Evolutionary conservation across 2,797 vertebrate genomes (phyloP).

Genomic region (Cyprinodon diabolis): DNA sequence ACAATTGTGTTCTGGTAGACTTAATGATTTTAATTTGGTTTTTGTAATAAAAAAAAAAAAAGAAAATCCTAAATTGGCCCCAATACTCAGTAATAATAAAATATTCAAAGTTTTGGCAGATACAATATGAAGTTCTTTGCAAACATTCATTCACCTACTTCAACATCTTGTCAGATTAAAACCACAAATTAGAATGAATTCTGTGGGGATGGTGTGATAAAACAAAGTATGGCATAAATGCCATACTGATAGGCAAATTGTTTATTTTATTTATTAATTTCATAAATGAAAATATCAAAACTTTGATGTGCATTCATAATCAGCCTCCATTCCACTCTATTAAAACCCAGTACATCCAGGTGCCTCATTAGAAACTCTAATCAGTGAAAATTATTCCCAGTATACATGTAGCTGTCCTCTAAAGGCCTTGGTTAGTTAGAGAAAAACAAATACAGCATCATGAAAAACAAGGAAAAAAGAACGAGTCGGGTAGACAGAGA

Average conservation of each 20-base stretch:
- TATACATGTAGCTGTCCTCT: too few species aligned
- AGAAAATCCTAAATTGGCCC: too few species aligned
- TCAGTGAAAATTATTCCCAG: too few species aligned
- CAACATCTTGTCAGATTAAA: neutral
- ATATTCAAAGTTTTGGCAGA: neutral
- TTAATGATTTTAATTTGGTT: too few species aligned
- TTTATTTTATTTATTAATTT: neutral
- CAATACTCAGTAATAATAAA: too few species aligned
- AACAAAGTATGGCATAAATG: neutral
- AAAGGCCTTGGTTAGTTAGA: too few species aligned
- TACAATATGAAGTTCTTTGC: neutral
- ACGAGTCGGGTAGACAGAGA: too few species aligned
- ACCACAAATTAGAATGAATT: neutral
- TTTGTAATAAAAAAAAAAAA: too few species aligned
- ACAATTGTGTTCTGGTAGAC: too few species aligned
- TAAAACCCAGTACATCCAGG: neutral
- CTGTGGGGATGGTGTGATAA: neutral
- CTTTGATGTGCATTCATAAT: neutral
- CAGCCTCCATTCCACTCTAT: neutral
- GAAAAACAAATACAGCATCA: too few species aligned
- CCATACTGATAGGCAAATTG: neutral
- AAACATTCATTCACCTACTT: neutral
- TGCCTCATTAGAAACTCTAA: too few species aligned
- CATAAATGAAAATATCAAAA: neutral
- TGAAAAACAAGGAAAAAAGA: too few species aligned